phyloP scores from a whole-genome alignment of 2,888 invertebrate genomes.

The Idaea biselata region DNA sequence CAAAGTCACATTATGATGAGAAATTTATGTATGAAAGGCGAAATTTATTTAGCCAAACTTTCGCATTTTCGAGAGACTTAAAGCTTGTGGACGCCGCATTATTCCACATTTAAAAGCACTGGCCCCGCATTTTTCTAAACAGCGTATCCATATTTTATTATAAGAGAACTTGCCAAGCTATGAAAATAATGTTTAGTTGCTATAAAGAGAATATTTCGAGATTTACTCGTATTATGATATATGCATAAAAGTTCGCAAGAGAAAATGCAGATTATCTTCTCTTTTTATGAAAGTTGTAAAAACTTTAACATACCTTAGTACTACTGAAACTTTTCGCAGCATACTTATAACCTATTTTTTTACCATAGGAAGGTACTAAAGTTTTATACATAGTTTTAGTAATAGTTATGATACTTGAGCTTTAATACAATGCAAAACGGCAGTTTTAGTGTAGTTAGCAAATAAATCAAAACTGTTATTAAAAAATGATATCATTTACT shows the following conservation, averaged over 20 bases:
- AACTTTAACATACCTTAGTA: not conserved
- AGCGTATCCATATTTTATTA: conserved; percentile 33
- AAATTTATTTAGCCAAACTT: not conserved
- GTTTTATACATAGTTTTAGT: too few species aligned
- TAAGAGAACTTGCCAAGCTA: conserved; percentile 24
- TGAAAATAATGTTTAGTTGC: conserved; percentile 5
- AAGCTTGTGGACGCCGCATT: conserved; percentile 18
- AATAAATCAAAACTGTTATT: too few species aligned
- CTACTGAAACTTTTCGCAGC: not conserved
- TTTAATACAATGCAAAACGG: too few species aligned
- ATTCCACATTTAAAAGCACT: conserved; percentile 35
- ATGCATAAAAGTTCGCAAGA: not conserved
- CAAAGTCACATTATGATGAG: not conserved
- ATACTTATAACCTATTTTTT: not conserved
- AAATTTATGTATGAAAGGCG: not conserved
- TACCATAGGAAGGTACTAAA: not conserved
- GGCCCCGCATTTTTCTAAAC: conserved; percentile 28
- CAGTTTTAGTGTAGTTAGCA: too few species aligned
- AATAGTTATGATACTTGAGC: too few species aligned
- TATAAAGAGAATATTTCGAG: conserved; percentile 5
- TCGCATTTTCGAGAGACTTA: not conserved
- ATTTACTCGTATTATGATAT: not conserved
- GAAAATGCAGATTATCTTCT: not conserved
- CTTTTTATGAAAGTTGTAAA: not conserved
- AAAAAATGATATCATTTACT: too few species aligned